Evolutionary conservation across 2,797 vertebrate genomes (phyloP), one percentile per base, ranked within the genome.

Genomic region (Selene dorsalis): DNA sequence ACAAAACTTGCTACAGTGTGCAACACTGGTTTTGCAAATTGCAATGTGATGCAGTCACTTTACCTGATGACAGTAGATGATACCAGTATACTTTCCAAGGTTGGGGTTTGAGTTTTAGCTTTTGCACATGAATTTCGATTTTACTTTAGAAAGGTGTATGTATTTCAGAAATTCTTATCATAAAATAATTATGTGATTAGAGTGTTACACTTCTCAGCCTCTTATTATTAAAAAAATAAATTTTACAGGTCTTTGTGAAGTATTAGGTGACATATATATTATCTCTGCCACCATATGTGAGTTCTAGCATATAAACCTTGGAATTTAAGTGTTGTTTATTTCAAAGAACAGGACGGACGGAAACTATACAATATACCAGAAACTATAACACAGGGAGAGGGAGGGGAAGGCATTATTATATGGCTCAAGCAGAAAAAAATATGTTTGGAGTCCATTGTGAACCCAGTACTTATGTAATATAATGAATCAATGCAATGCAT

Each of bases 21-120:
- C 71, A 48, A 50, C 65, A 70, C 10, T 50, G 13, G 68, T 85
- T 80, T 84, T 85, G 65, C 61, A 78, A 32, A 73, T 81, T 80
- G 76, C 76, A 77, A 17, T 17, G 62, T 45, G 64, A 91, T 88
- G 85, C 32, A 89, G 88, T 89, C 82, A 84, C 65, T 78, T 83
- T 77, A 67, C 30, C 39, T 75, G 13, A 59, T 59, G 62, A 73
- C 8, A 3, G 28, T 2, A 56, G 20, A 63, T 50, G 8, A 82
- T 55, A 50, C 30, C 57, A 38, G 7, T 41, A 22, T 72, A 28
- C 39, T 57, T 45, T 48, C 4, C 12, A 20, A 14, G 9, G 3
- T 10, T 35, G 32, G 32, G 32, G 60, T 8, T 71, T 59, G 41
- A 52, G 24, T 55, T 65, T 43, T 0, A 48, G 14, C 0, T 50